phyloP scores from a whole-genome alignment of 1,140 invertebrate species.

The Drosophila pruinosa region DNA sequence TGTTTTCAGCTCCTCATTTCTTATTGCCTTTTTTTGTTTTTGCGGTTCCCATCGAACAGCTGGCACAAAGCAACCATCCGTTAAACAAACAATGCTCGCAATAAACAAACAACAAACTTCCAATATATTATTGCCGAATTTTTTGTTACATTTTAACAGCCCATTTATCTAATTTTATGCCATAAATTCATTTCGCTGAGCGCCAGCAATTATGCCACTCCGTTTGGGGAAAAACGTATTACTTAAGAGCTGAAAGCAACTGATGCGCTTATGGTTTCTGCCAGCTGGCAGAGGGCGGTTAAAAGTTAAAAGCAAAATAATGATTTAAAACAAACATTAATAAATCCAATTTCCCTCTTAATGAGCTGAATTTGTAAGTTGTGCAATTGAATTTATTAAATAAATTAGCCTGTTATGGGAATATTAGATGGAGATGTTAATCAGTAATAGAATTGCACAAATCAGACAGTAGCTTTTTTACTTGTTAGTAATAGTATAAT shows the following conservation, averaged over 20 bases:
- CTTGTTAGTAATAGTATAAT: no score
- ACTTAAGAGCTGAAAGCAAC: neutral
- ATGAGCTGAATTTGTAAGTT: no score
- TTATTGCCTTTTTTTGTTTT: conserved; percentile 5
- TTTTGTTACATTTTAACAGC: conserved; percentile 41
- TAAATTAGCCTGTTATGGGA: no score
- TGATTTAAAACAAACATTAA: no score
- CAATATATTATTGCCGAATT: conserved; percentile 26
- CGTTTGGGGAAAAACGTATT: neutral
- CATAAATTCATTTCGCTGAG: conserved; percentile 26
- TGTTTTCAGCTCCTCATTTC: neutral
- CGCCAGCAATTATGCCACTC: conserved; percentile 39
- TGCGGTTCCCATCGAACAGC: conserved; percentile 52
- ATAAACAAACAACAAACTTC: conserved; percentile 31
- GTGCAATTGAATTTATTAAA: no score
- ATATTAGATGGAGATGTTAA: no score
- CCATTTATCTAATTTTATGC: conserved; percentile 67
- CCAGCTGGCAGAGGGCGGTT: neutral
- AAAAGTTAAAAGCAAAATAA: no score
- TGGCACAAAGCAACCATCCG: conserved; percentile 44
- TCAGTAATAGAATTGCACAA: no score
- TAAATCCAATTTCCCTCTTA: no score
- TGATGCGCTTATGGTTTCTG: neutral
- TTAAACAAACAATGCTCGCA: conserved; percentile 35
- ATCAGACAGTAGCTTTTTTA: no score